These are phyloP conservation scores for Empis livida DNA, from an alignment of 2,888 invertebrate species.

Conservation along the genomic window DNA sequence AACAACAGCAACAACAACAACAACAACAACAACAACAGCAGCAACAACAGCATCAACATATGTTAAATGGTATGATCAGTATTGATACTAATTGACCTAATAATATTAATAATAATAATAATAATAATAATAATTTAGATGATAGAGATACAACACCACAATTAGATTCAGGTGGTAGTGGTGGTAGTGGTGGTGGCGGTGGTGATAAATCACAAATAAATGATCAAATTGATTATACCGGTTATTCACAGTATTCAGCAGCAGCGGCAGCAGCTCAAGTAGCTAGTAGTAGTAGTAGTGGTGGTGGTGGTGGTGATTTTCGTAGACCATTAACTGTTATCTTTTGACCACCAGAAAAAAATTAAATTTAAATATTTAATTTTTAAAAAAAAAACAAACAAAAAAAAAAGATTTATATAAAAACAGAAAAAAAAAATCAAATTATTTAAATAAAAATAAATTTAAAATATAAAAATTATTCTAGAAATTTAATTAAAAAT, in stretches of 20 bases:
- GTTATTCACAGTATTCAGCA: constrained; percentile 22
- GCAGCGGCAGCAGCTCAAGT: constrained; percentile 5
- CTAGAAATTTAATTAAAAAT: no score
- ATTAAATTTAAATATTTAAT: constrained; percentile 6
- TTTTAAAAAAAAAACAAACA: background rate
- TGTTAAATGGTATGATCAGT: constrained; percentile 24
- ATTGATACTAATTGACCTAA: constrained; percentile 8
- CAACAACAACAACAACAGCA: constrained; percentile 30
- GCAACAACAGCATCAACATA: constrained; percentile 28
- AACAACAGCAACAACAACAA: constrained; percentile 20
- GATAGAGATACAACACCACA: constrained; percentile 34
- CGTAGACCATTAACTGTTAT: constrained; percentile 35
- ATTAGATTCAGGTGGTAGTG: constrained; percentile 23
- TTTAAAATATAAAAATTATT: no score
- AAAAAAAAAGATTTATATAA: constrained; percentile 2
- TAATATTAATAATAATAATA: no score
- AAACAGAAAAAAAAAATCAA: no score
- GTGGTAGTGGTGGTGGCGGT: constrained; percentile 14
- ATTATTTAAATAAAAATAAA: constrained; percentile 1
- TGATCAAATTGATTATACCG: constrained; percentile 33
- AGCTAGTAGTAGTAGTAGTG: constrained; percentile 17
- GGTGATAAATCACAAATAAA: constrained; percentile 25
- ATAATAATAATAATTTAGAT: constrained; percentile 24
- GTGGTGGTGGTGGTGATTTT: constrained; percentile 28
- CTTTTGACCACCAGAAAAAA: constrained; percentile 29